Evolutionary conservation across 2,888 invertebrate species (phyloP).

Genomic region (Paralinhomoeus sp.): DNA sequence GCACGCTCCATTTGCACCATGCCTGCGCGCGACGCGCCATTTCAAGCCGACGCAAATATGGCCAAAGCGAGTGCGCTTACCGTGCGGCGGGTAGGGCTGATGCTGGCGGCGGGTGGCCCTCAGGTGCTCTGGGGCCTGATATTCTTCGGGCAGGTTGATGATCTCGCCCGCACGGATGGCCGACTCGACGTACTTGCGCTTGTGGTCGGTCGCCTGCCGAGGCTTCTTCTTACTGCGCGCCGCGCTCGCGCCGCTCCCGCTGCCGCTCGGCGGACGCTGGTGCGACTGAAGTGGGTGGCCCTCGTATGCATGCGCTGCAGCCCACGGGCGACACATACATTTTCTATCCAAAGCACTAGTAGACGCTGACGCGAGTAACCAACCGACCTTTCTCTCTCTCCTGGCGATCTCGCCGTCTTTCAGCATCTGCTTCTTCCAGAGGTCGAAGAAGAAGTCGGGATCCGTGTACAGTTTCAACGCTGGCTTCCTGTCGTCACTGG

Average conservation of each 20-base stretch:
- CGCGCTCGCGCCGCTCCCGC: not conserved
- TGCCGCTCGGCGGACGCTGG: not conserved
- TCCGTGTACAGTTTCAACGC: conserved; percentile 97
- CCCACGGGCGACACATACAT: too few relatives aligned
- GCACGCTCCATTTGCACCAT: not conserved
- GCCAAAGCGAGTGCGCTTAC: not conserved
- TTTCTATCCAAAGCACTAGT: too few relatives aligned
- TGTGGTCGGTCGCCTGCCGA: conserved; percentile 2
- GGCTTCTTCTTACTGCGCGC: not conserved
- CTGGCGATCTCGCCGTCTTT: conserved; percentile 58
- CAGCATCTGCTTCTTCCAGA: conserved; percentile 93
- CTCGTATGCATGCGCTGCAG: not conserved
- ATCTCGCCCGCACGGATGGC: not conserved
- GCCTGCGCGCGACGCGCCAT: not conserved
- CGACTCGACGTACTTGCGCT: conserved; percentile 1
- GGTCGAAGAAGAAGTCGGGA: conserved; percentile 95
- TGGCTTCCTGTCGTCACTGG: conserved; percentile 82
- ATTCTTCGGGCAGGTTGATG: conserved; percentile 4
- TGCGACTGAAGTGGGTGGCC: not conserved
- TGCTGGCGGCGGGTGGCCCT: not conserved
- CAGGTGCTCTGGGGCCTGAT: conserved; percentile 4
- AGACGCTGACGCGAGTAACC: too few relatives aligned
- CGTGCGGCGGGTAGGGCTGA: not conserved
- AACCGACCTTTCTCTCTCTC: conserved; percentile 2
- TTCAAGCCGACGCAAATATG: conserved; percentile 1